Evolutionary conservation across 1,140 invertebrate genomes (phyloP).

Genomic region (Pachypeltis micranthus): DNA sequence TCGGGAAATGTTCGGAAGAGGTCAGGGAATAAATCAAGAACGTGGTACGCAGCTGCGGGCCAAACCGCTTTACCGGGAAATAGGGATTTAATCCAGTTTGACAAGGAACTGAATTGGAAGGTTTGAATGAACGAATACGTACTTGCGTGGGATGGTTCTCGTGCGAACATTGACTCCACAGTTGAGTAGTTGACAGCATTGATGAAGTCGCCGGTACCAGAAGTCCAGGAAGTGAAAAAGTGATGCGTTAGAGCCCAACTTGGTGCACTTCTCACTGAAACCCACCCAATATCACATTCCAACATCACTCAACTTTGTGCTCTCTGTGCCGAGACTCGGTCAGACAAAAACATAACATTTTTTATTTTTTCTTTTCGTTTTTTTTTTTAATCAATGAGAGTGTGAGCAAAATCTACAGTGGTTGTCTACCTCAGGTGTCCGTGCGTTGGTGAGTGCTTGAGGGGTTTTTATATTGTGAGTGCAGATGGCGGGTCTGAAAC

Average conservation of each 20-base stretch:
- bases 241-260: conserved; percentile 5
- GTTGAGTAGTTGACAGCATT: conserved; percentile 11
- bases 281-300: conserved; percentile 18
- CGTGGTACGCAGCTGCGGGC: no score
- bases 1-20: no score
- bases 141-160: conserved; percentile 14
- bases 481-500: conserved; percentile 22
- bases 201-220: not conserved
- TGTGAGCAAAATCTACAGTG: conserved; percentile 22
- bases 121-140: conserved; percentile 12
- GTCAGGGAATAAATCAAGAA: no score
- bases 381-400: conserved; percentile 4
- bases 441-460: conserved; percentile 17
- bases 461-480: conserved; percentile 15
- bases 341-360: conserved; percentile 1
- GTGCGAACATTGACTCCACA: conserved; percentile 8
- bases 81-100: no score
- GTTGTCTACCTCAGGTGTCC: conserved; percentile 14
- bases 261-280: conserved; percentile 16
- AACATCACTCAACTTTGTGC: conserved; percentile 16
- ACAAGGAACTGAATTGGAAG: no score
- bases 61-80: no score
- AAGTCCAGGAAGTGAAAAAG: conserved; percentile 8
- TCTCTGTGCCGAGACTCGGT: conserved; percentile 11
- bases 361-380: not conserved